These are phyloP conservation scores for Caenorhabditis sp. DNA, from an alignment of 2,888 invertebrate species.

Conservation along the genomic window DNA sequence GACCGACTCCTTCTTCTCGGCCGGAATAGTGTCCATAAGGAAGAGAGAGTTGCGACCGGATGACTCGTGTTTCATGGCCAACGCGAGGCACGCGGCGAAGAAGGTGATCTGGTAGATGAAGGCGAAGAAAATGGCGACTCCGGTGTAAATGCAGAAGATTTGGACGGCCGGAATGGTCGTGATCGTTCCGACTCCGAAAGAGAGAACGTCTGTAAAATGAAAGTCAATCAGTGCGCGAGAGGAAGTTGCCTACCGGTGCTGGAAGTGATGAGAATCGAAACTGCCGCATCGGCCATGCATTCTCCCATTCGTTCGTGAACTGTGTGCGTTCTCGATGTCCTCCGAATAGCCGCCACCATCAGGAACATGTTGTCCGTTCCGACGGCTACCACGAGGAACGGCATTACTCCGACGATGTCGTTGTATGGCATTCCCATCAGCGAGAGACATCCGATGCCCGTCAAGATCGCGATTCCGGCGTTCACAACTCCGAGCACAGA, in stretches of 20 bases:
- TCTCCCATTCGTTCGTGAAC: slow-evolving; percentile 82
- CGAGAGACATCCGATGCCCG: slow-evolving; percentile 91
- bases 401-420: slow-evolving; percentile 93
- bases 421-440: slow-evolving; percentile 93
- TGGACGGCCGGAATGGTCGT: slow-evolving; percentile 94
- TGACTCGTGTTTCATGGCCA: slow-evolving; percentile 75
- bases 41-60: slow-evolving; percentile 68
- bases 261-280: slow-evolving; percentile 91
- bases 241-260: slow-evolving; percentile 27
- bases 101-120: slow-evolving; percentile 79
- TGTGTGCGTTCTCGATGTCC: slow-evolving; percentile 84
- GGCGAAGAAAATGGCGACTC: slow-evolving; percentile 75
- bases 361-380: slow-evolving; percentile 97
- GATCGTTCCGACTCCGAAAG: slow-evolving; percentile 83
- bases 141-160: slow-evolving; percentile 93
- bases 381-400: slow-evolving; percentile 95
- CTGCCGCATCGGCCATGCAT: slow-evolving; percentile 92
- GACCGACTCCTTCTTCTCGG: slow-evolving; percentile 41
- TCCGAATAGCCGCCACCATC: slow-evolving; percentile 93
- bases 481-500: slow-evolving; percentile 92
- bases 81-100: slow-evolving; percentile 75
- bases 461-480: slow-evolving; percentile 91
- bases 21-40: slow-evolving; percentile 59
- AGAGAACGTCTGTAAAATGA: slow-evolving; percentile 69
- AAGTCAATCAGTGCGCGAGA: neutral